Conservation (phyloP, 2,113 vertebrate genomes). For the Dicaeum eximium region DNA sequence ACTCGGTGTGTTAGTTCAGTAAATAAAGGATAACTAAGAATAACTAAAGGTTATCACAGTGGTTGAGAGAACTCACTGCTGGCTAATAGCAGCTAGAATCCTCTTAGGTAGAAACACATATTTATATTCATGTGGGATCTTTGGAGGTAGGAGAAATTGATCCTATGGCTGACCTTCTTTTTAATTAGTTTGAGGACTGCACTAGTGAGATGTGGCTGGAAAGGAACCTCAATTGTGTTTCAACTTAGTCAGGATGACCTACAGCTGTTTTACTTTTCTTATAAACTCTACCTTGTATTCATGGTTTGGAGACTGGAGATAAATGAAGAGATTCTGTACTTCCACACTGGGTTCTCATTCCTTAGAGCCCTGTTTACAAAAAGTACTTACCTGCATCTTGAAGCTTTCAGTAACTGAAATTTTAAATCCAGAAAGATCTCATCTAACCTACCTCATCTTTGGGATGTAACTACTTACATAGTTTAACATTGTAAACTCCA, state of each 20-base stretch:
- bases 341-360: not conserved
- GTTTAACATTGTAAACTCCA: not conserved
- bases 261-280: not conserved
- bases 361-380: not conserved
- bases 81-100: not conserved
- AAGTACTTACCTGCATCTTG: not conserved
- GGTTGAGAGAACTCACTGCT: not conserved
- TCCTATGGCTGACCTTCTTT: not conserved
- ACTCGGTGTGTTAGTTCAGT: not conserved
- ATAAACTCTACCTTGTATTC: not conserved
- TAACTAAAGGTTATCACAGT: not conserved
- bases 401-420: not conserved
- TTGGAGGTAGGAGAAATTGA: not conserved
- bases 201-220: not conserved
- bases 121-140: not conserved
- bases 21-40: not conserved
- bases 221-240: not conserved
- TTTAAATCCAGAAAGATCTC: not conserved
- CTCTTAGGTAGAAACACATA: not conserved
- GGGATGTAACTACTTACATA: not conserved
- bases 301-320: not conserved
- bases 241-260: not conserved
- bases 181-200: not conserved
- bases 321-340: not conserved
- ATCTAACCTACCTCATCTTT: not conserved